A percentile compares a stretch with the other conserved stretches of the same genome.
Conservation (phyloP, 2,113 vertebrate species). For the Himantopus leucocephalus region DNA sequence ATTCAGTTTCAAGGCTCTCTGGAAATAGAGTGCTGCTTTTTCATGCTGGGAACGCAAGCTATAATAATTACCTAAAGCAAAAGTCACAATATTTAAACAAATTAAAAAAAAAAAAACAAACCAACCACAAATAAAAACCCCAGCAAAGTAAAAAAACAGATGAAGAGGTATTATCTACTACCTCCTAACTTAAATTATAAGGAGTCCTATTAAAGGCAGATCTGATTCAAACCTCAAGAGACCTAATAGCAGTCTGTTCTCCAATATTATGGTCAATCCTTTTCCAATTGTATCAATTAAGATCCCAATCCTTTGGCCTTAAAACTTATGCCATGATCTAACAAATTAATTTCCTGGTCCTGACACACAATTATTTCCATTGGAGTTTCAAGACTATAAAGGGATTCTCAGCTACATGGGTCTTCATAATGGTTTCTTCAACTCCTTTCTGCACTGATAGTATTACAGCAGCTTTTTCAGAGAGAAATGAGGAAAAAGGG, state of each 20-base stretch:
- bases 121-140: background rate
- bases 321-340: background rate
- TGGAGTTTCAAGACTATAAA: background rate
- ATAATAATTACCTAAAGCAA: slow-evolving; percentile 90
- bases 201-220: background rate
- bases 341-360: background rate
- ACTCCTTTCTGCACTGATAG: background rate
- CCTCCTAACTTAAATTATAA: background rate
- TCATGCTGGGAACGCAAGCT: slow-evolving; percentile 97
- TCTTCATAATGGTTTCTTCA: background rate
- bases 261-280: background rate
- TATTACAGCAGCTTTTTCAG: background rate
- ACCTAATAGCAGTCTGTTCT: background rate
- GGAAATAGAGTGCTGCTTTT: slow-evolving; percentile 98
- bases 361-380: background rate
- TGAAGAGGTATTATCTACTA: background rate
- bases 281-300: background rate
- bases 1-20: slow-evolving; percentile 95
- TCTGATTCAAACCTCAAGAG: background rate
- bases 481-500: background rate
- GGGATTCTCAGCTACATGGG: background rate
- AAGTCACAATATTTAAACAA: slow-evolving; percentile 21
- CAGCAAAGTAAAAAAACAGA: background rate
- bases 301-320: background rate
- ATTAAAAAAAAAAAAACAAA: background rate